Base-by-base conservation (phyloP, 2,888 invertebrate genomes). In the Harpalus rufipes region DNA sequence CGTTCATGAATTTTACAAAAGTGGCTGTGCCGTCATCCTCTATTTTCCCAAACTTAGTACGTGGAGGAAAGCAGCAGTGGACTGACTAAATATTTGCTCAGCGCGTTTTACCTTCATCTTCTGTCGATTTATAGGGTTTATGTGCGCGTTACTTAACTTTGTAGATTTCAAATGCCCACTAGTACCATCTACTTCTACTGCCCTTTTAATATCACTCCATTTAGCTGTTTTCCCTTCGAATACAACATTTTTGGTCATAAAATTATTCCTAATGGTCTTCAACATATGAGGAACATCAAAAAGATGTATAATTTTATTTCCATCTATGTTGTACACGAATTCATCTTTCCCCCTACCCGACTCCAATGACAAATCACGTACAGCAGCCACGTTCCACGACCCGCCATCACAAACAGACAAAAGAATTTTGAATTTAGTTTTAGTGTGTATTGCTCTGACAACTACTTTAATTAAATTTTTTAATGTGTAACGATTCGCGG, bases 401-500 rank as follows among this genome's bases (percentile, higher is more conserved):
- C 68, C 68, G 41, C 41, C 68, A 12, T 68, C 68, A 41, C 32
- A 68, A 32, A 68, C 32, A 68, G 68, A 32, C 4, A 32, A 5
- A 16, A 68, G 12, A 21, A 32, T 41, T 14, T 68, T 68, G n/a
- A 68, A 68, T 32, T 68, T 68, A 1, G 68, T 68, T 68, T 25
- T 41, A 10, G 25, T 4, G 41, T 68, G 68, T 32, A 68, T 32
- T 56, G 7, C n/a, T 32, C 32, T n/a, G 32, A 41, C 41, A 39
- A 68, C 68, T 68, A 41, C 10, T 32, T 7, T 25, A 41, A 68
- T 68, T 32, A 68, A 39, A 41, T 7, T 12, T 14, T 32, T 39
- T 1, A 68, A 32, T 68, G 41, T 41, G 41, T 68, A 68, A n/a
- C 32, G 68, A 68, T 25, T 68, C n/a, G 68, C 68, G 68, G 68